phyloP scores from a whole-genome alignment of 2,113 vertebrate genomes.

The Aspidoscelis tigris region DNA sequence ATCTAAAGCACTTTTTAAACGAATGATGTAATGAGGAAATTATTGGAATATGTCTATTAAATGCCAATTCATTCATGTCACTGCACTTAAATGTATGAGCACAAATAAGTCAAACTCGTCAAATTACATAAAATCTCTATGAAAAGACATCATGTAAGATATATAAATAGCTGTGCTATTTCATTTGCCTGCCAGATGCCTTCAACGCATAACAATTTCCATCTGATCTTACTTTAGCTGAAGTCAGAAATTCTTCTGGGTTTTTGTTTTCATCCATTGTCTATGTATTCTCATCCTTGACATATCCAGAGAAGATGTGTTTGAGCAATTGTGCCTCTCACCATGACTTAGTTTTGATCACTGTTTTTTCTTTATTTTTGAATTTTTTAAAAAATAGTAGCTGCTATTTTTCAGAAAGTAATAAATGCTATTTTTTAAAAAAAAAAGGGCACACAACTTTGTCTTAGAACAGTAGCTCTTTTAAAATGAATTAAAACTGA shows the following conservation, averaged over 20 bases:
- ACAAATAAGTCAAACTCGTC: conserved; percentile 69
- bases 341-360: not conserved
- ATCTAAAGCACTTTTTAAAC: conserved; percentile 65
- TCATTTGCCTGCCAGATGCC: conserved; percentile 63
- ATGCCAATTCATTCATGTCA: conserved; percentile 61
- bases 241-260: conserved; percentile 60
- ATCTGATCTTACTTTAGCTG: conserved; percentile 63
- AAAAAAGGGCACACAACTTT: not conserved
- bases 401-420: conserved; percentile 21
- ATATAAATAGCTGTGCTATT: conserved; percentile 68
- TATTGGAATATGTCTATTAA: conserved; percentile 66
- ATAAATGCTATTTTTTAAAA: conserved; percentile 20
- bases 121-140: conserved; percentile 65
- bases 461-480: conserved; percentile 51
- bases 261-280: conserved; percentile 55
- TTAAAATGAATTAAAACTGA: conserved; percentile 65
- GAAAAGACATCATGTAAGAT: conserved; percentile 62
- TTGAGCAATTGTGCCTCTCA: not conserved
- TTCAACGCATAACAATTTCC: conserved; percentile 70
- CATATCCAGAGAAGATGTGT: not conserved
- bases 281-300: conserved; percentile 46
- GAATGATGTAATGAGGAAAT: conserved; percentile 69
- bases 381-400: not conserved
- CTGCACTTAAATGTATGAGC: conserved; percentile 60
- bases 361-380: not conserved